phyloP scores from a whole-genome alignment of 2,113 vertebrate genomes.

The Strix aluco region DNA sequence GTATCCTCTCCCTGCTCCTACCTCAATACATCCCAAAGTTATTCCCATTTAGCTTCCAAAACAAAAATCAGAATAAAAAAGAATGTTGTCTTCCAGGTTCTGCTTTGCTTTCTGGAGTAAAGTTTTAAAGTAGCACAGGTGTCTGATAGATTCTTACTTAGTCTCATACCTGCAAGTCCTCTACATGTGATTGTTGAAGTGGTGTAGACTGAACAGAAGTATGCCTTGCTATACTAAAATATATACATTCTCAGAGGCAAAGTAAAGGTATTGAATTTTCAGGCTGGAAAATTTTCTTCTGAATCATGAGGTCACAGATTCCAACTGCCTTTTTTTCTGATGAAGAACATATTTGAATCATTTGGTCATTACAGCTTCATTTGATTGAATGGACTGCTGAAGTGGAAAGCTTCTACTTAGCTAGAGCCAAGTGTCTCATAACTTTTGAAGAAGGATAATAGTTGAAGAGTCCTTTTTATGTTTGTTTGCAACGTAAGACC shows the following conservation, averaged over 20 bases:
- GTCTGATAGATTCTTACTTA: background rate
- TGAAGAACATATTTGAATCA: background rate
- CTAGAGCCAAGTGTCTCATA: background rate
- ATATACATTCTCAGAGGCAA: background rate
- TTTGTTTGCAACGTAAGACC: background rate
- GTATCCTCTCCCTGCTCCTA: background rate
- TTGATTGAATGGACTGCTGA: background rate
- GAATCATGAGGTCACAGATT: background rate
- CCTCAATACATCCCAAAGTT: background rate
- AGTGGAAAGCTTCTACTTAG: slow-evolving; percentile 4
- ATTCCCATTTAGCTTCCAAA: background rate
- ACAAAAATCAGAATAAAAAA: background rate
- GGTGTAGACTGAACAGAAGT: background rate
- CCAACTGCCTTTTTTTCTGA: background rate
- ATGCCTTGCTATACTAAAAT: background rate
- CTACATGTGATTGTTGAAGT: background rate
- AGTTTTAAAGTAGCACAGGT: background rate
- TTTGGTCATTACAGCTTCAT: background rate
- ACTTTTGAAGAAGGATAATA: background rate
- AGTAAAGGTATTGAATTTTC: background rate
- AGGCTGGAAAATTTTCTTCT: background rate
- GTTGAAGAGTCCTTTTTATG: background rate
- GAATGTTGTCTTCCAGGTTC: background rate
- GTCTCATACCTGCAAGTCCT: background rate
- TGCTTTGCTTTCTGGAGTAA: background rate